Conservation (phyloP, 1,140 invertebrate genomes). For the Formica selysi region DNA sequence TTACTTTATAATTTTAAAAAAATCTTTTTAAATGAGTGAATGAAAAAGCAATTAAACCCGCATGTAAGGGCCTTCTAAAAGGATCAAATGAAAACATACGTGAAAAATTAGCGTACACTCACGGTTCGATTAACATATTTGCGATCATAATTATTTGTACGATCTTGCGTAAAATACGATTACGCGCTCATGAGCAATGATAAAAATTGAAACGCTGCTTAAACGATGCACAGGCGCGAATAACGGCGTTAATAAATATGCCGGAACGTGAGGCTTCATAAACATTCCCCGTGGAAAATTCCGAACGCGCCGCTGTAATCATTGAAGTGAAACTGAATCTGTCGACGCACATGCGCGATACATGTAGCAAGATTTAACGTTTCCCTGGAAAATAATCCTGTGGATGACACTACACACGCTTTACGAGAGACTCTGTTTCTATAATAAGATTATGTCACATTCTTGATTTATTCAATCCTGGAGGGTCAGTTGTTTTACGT, state of each 20-base stretch:
- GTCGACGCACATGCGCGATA: conserved; percentile 33
- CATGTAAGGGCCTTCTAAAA: background rate
- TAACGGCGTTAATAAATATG: conserved; percentile 70
- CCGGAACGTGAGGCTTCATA: conserved; percentile 63
- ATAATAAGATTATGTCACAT: background rate
- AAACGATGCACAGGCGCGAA: conserved; percentile 46
- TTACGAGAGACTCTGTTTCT: conserved; percentile 13
- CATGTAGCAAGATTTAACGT: conserved; percentile 50
- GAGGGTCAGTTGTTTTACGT: background rate
- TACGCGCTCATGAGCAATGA: conserved; percentile 7
- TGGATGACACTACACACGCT: conserved; percentile 8
- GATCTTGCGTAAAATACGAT: conserved; percentile 11
- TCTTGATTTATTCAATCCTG: conserved; percentile 32
- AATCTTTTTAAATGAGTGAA: no score
- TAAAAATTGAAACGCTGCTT: conserved; percentile 65
- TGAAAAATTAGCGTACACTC: conserved; percentile 6
- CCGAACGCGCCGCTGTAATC: conserved; percentile 51
- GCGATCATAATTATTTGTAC: conserved; percentile 21
- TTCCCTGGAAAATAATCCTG: conserved; percentile 37
- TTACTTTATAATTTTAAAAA: background rate
- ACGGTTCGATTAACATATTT: conserved; percentile 20
- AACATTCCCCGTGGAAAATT: conserved; percentile 61
- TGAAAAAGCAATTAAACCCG: background rate
- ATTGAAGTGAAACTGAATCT: conserved; percentile 68
- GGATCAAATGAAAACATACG: background rate